Evolutionary conservation across 1,140 invertebrate species (phyloP), one percentile per base, ranked within the genome.

Genomic region (Pseudomyrmex dendroicus): DNA sequence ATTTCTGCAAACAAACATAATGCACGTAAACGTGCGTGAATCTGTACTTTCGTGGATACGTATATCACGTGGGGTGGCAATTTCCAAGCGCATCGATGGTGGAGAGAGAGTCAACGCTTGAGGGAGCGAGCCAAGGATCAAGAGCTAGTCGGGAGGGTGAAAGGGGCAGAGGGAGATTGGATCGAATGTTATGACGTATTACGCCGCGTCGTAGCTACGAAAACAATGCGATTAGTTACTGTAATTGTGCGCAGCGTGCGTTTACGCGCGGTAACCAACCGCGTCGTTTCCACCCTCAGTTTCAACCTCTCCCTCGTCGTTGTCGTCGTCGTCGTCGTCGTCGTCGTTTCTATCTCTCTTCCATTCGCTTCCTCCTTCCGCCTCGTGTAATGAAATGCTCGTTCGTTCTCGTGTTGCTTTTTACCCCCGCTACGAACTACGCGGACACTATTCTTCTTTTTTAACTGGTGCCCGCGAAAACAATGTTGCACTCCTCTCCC

Each of bases 211-310:
- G 86, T 86, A 89, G 84, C 89, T 91, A 90, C 87, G 91, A 91
- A 92, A 91, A 92, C 90, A 91, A 91, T 91, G 89, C 86, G 88
- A 92, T 91, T 92, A 92, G 85, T 91, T 90, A 87, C 87, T 72
- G 86, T 87, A 91, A 91, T 90, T 91, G 90, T 87, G 85, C 68
- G 66, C 86, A 86, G 70, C 74, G 62, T 85, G 83, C 84, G 84
- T 88, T 88, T 85, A 85, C 83, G 82, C 73, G 70, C 61, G 85
- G 82, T 76, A 88, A 78, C 85, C 77, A 83, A 82, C 84, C 64
- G 74, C 83, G 73, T 57, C 77, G 63, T 80, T 48, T 9, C 61
- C 73, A 61, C 22, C 73, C 84, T 86, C 57, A 52, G 20, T 64
- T 63, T 59, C 22, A 54, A 59, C 46, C 63, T 35, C 35, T 35